These are phyloP conservation scores for Phasianus colchicus DNA, from an alignment of 2,113 vertebrate genomes.

Conservation along the genomic window DNA sequence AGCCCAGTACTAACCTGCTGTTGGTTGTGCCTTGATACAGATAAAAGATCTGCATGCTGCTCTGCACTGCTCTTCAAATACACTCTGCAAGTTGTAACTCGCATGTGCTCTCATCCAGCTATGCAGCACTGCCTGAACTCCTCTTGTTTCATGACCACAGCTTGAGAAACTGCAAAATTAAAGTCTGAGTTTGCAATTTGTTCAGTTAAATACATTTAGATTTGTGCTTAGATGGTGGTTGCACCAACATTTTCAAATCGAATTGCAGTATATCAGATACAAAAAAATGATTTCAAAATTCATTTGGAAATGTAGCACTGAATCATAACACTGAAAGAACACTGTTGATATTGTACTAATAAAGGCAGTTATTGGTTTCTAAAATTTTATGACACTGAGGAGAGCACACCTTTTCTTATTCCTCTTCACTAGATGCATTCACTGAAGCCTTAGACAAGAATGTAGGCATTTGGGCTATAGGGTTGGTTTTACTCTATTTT, in stretches of 20 bases:
- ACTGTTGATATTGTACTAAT: neutral
- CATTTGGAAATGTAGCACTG: neutral
- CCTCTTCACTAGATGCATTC: neutral
- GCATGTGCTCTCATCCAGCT: neutral
- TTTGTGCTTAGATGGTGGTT: neutral
- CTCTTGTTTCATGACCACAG: neutral
- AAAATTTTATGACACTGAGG: neutral
- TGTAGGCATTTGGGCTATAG: neutral
- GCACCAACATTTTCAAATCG: neutral
- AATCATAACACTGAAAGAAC: neutral
- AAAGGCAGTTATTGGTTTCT: neutral
- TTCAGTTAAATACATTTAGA: neutral
- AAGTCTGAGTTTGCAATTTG: neutral
- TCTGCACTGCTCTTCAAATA: neutral
- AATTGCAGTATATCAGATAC: neutral
- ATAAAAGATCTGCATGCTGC: neutral
- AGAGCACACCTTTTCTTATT: neutral
- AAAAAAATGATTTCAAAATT: neutral
- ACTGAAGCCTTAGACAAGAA: neutral
- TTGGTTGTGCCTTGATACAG: neutral
- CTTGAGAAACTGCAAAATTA: neutral
- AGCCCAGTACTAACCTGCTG: neutral
- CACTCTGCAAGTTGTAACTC: neutral
- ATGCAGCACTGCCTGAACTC: neutral
- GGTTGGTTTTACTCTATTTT: neutral